These are phyloP conservation scores for Agrotis exclamationis DNA, from an alignment of 2,888 invertebrate species.

Conservation along the genomic window DNA sequence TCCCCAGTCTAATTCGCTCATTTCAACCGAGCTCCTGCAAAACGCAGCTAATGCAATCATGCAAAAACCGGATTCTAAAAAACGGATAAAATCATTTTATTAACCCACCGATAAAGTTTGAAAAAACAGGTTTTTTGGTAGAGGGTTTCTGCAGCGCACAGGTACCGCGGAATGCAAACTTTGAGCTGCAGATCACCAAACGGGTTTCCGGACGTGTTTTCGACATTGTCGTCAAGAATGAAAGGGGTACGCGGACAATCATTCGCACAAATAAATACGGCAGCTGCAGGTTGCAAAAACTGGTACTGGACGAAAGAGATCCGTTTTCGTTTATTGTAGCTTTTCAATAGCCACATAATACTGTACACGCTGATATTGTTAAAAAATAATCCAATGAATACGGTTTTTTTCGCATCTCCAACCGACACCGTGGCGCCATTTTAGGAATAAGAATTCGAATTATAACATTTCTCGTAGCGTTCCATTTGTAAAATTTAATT, in stretches of 20 bases:
- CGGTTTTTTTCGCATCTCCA: conserved; percentile 27
- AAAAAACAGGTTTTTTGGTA: conserved; percentile 71
- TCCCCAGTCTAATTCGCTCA: conserved; percentile 67
- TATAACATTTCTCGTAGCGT: conserved; percentile 35
- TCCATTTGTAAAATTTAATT: conserved; percentile 67
- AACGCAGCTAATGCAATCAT: conserved; percentile 66
- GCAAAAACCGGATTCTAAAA: conserved; percentile 64
- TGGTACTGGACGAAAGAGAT: conserved; percentile 47
- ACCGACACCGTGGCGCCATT: conserved; percentile 20
- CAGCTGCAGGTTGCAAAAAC: conserved; percentile 72
- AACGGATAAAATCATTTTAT: conserved; percentile 60
- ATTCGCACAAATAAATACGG: conserved; percentile 64
- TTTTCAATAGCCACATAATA: conserved; percentile 55
- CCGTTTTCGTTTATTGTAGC: conserved; percentile 50
- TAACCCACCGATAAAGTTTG: conserved; percentile 56
- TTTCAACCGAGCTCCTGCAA: conserved; percentile 72
- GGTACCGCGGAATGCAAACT: conserved; percentile 85
- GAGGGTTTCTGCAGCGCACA: conserved; percentile 80
- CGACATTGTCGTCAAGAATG: conserved; percentile 60
- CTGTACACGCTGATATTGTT: conserved; percentile 37
- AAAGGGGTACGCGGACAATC: conserved; percentile 65
- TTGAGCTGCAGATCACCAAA: conserved; percentile 78
- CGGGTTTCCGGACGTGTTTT: conserved; percentile 76
- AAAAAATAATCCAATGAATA: conserved; percentile 34
- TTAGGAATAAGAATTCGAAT: conserved; percentile 41